Evolutionary conservation across 2,113 vertebrate genomes (phyloP).

Genomic region (Daphoenositta chrysoptera): DNA sequence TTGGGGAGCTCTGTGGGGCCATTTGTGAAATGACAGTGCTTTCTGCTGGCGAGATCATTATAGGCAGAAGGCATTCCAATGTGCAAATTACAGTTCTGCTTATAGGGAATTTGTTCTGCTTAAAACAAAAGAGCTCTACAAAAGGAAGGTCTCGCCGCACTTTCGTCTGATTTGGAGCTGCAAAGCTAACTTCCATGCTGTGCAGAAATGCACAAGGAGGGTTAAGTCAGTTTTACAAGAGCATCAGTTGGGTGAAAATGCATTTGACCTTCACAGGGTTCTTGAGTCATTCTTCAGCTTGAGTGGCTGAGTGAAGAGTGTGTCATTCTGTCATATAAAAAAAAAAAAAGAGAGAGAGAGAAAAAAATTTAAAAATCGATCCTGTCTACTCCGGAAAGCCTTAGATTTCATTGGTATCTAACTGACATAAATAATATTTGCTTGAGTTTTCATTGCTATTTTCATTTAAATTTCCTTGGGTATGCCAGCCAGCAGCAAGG

Average conservation of each 20-base stretch:
- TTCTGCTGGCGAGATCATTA: not conserved
- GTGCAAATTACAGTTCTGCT: constrained; percentile 23
- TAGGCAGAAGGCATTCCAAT: not conserved
- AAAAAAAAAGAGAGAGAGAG: not conserved
- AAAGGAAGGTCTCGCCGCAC: not conserved
- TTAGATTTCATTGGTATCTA: constrained; percentile 68
- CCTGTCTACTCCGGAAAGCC: constrained; percentile 59
- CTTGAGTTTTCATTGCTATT: constrained; percentile 59
- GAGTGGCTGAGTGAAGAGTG: constrained; percentile 71
- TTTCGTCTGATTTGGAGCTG: constrained; percentile 14
- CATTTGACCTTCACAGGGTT: constrained; percentile 69
- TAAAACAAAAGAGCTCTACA: constrained; percentile 6
- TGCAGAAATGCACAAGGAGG: constrained; percentile 28
- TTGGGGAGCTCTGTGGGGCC: not conserved
- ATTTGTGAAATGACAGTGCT: constrained; percentile 36
- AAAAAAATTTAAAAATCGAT: constrained; percentile 72
- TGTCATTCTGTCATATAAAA: constrained; percentile 74
- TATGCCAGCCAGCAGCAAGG: constrained; percentile 19
- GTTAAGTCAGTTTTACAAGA: constrained; percentile 59
- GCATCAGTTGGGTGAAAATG: constrained; percentile 55
- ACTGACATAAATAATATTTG: constrained; percentile 71
- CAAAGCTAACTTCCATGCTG: not conserved
- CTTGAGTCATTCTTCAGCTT: constrained; percentile 72
- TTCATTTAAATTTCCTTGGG: constrained; percentile 69
- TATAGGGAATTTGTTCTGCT: constrained; percentile 15